These are phyloP conservation scores for Drosophila seguyi DNA, from an alignment of 1,140 invertebrate species.

Conservation along the genomic window DNA sequence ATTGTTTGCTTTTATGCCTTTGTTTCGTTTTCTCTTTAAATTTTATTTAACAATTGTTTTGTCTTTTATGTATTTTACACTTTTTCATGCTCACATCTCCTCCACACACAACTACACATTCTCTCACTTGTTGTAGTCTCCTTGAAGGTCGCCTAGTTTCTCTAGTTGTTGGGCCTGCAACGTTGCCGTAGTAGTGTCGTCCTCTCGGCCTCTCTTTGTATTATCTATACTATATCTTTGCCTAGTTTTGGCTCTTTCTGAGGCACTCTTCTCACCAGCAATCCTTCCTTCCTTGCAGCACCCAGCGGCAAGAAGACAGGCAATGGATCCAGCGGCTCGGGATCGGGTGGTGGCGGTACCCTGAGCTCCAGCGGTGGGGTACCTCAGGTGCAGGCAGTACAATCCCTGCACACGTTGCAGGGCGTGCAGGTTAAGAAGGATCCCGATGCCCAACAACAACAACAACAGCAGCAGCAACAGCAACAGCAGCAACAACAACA, in stretches of 20 bases:
- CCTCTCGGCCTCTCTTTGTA: slow-evolving; percentile 25
- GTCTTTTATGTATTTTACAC: not conserved
- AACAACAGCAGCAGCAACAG: slow-evolving; percentile 64
- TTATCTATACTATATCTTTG: not conserved
- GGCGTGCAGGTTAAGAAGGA: slow-evolving; percentile 84
- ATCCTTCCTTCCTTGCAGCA: slow-evolving; percentile 55
- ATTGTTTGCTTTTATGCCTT: not conserved
- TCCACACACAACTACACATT: slow-evolving; percentile 7
- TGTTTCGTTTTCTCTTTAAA: not conserved
- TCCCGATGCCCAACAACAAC: slow-evolving; percentile 80
- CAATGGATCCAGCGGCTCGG: slow-evolving; percentile 46
- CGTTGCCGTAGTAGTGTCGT: slow-evolving; percentile 40
- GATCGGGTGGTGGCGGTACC: slow-evolving; percentile 53
- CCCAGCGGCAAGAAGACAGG: slow-evolving; percentile 70
- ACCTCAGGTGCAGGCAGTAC: slow-evolving; percentile 81
- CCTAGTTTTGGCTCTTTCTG: not conserved
- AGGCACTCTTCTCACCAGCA: slow-evolving; percentile 22
- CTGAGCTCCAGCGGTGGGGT: slow-evolving; percentile 60
- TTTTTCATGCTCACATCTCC: slow-evolving; percentile 14
- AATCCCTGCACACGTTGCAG: slow-evolving; percentile 80
- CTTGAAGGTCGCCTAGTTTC: slow-evolving; percentile 30
- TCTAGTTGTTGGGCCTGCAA: slow-evolving; percentile 28
- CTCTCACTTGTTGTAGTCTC: slow-evolving; percentile 23
- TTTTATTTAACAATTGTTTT: slow-evolving; percentile 7
- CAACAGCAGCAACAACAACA: slow-evolving; percentile 68